A percentile compares a stretch with the other conserved stretches of the same genome.
These are phyloP conservation scores for Burhinus oedicnemus DNA, from an alignment of 2,113 vertebrate genomes.

Conservation along the genomic window DNA sequence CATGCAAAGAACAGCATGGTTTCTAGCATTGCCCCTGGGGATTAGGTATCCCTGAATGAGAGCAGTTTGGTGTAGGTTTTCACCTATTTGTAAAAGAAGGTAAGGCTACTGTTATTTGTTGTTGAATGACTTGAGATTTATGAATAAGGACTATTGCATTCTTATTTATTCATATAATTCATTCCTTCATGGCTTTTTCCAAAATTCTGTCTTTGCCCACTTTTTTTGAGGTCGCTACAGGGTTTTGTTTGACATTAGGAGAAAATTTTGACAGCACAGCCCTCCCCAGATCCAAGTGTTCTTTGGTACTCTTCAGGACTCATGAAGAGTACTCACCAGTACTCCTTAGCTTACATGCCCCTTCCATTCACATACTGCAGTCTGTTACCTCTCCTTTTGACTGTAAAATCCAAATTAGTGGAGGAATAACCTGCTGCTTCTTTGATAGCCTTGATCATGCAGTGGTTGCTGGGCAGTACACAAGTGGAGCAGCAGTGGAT, in stretches of 20 bases:
- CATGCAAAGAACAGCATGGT: background rate
- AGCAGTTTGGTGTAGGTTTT: background rate
- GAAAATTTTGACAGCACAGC: background rate
- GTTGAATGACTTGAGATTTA: background rate
- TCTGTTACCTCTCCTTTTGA: background rate
- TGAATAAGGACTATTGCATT: background rate
- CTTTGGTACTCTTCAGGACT: background rate
- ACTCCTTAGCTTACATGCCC: rapidly evolving
- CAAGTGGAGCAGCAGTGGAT: background rate
- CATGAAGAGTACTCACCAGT: background rate
- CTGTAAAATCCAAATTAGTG: background rate
- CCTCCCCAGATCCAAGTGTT: background rate
- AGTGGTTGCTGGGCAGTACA: background rate
- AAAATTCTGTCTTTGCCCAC: background rate
- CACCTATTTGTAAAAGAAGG: background rate
- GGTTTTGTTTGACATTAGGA: background rate
- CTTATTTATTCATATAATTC: background rate
- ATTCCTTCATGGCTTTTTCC: background rate
- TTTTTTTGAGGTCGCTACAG: background rate
- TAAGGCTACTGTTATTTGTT: background rate
- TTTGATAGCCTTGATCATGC: background rate
- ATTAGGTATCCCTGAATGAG: background rate
- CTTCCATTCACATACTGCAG: background rate
- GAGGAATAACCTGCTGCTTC: background rate
- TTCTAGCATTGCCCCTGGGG: background rate